Evolutionary conservation across 2,797 vertebrate genomes (phyloP).

Genomic region (Cercopithecus neglectus): DNA sequence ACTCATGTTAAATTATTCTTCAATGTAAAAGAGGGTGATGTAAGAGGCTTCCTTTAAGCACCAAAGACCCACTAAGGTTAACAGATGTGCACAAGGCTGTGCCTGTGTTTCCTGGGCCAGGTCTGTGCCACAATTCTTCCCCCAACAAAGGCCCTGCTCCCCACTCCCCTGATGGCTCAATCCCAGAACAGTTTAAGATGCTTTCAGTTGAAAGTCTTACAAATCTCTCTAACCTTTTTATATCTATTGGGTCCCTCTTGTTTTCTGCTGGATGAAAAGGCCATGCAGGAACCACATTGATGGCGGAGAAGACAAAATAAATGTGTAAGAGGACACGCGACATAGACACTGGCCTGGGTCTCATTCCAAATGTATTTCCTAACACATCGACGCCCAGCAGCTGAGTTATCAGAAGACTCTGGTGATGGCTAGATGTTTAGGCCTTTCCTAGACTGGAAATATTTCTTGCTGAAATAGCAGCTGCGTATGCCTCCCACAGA

Average conservation of each 20-base stretch:
- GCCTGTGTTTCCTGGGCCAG: no score
- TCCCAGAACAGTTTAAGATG: neutral
- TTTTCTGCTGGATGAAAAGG: neutral
- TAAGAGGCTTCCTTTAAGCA: neutral
- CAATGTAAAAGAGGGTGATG: neutral
- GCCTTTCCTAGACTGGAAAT: neutral
- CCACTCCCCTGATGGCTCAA: neutral
- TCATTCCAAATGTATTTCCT: neutral
- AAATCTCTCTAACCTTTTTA: neutral
- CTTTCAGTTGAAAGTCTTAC: neutral
- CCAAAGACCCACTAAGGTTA: neutral
- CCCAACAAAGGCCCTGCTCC: rapidly evolving
- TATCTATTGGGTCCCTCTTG: neutral
- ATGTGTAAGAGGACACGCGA: neutral
- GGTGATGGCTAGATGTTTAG: neutral
- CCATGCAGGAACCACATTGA: neutral
- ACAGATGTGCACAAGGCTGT: no score
- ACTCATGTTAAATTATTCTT: neutral
- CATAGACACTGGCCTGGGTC: neutral
- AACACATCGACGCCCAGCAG: neutral
- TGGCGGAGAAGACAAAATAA: neutral
- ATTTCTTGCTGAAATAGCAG: conserved; percentile 18
- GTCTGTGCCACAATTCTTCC: neutral
- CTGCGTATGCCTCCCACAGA: neutral
- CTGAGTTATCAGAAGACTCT: neutral